Evolutionary conservation across 2,888 invertebrate genomes (phyloP).

Genomic region (Nasonia oneida): DNA sequence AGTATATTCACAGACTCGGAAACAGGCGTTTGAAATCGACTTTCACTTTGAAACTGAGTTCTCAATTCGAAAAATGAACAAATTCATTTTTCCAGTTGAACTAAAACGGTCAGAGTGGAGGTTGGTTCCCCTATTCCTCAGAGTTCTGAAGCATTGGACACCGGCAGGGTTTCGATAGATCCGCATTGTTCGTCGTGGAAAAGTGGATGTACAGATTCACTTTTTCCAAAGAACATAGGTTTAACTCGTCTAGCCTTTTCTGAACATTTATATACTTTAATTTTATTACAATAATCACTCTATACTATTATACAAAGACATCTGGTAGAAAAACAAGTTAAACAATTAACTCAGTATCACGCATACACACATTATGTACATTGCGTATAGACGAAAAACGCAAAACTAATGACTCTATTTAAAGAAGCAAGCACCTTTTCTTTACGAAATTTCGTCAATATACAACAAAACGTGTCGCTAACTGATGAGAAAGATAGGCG

Average conservation of each 20-base stretch:
- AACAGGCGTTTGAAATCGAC: conserved; percentile 10
- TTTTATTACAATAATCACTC: conserved; percentile 10
- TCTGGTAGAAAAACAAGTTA: neutral
- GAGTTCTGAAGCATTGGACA: conserved; percentile 33
- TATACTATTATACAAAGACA: neutral
- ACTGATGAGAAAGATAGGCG: conserved; percentile 75
- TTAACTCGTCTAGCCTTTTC: conserved; percentile 22
- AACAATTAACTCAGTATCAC: conserved; percentile 21
- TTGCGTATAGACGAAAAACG: conserved; percentile 4
- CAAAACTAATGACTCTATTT: neutral
- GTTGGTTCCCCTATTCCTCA: conserved; percentile 1
- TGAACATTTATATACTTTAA: neutral
- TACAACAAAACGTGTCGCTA: conserved; percentile 67
- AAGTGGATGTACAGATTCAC: neutral
- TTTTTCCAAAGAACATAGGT: conserved; percentile 12
- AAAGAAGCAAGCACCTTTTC: conserved; percentile 33
- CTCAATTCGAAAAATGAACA: neutral
- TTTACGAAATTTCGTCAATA: conserved; percentile 14
- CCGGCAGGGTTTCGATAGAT: conserved; percentile 24
- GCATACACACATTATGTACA: conserved; percentile 17
- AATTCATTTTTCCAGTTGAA: neutral
- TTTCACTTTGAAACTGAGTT: conserved; percentile 18
- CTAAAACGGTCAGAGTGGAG: neutral
- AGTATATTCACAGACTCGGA: conserved; percentile 34
- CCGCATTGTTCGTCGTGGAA: conserved; percentile 15